phyloP scores from a whole-genome alignment of 2,113 vertebrate species.

The Myotis lucifugus region DNA sequence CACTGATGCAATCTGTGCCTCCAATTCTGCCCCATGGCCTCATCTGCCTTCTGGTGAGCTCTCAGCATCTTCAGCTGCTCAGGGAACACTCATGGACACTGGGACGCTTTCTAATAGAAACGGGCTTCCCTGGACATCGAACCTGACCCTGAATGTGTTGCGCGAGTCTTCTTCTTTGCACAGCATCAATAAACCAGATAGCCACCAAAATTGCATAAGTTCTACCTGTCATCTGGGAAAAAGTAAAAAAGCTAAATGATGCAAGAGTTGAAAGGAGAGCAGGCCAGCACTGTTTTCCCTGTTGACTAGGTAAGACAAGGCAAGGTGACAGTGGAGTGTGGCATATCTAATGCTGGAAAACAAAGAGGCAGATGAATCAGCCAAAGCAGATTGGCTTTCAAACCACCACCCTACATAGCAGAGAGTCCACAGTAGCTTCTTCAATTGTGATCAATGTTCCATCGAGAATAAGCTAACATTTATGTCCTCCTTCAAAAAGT shows the following conservation, averaged over 20 bases:
- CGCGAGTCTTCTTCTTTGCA: not conserved
- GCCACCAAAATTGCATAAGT: not conserved
- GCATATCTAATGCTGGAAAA: not conserved
- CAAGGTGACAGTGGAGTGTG: not conserved
- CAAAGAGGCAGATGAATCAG: conserved; percentile 3
- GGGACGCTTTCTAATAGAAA: not conserved
- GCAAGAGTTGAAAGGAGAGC: not conserved
- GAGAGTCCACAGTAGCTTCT: not conserved
- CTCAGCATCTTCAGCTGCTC: not conserved
- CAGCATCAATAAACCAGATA: not conserved
- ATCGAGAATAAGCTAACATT: conserved; percentile 22
- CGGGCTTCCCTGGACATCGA: not conserved
- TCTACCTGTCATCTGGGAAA: not conserved
- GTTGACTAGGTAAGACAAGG: not conserved
- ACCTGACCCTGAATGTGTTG: not conserved
- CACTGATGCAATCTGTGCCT: not conserved
- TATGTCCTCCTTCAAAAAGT: no score
- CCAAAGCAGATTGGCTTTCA: not conserved
- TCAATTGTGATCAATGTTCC: not conserved
- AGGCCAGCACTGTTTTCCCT: not conserved
- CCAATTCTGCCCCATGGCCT: not conserved
- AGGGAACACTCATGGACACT: not conserved
- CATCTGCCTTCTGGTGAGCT: not conserved
- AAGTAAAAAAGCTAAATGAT: conserved; percentile 40
- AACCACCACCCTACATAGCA: not conserved